These are phyloP conservation scores for Taeniopygia guttata DNA, from an alignment of 2,797 vertebrate species.

Conservation along the genomic window DNA sequence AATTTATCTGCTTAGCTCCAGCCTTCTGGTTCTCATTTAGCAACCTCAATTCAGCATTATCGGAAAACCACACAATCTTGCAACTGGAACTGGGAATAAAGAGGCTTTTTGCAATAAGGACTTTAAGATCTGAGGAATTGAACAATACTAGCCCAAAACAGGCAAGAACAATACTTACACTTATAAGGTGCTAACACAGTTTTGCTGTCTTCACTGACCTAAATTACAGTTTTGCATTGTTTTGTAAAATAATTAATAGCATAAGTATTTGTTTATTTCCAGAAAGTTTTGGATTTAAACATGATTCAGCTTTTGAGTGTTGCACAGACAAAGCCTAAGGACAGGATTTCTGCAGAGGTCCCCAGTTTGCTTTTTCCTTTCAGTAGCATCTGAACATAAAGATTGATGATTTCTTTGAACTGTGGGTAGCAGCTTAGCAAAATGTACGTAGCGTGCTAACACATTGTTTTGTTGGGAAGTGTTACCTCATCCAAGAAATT, in stretches of 20 bases:
- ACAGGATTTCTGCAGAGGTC: neutral
- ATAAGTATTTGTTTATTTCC: neutral
- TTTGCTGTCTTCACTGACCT: neutral
- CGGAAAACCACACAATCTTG: slow-evolving; percentile 2
- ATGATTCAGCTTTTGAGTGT: neutral
- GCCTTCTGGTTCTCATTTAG: slow-evolving; percentile 46
- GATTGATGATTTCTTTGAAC: slow-evolving; percentile 16
- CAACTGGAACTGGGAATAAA: slow-evolving; percentile 15
- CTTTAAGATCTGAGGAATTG: neutral
- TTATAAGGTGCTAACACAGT: neutral
- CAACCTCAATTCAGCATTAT: slow-evolving; percentile 28
- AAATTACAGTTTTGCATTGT: neutral
- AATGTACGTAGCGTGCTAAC: neutral
- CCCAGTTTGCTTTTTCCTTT: neutral
- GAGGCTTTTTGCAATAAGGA: slow-evolving; percentile 35
- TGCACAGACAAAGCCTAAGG: neutral
- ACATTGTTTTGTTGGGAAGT: neutral
- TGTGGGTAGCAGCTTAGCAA: neutral
- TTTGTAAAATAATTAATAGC: neutral
- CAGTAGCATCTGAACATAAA: neutral
- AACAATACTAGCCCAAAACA: neutral
- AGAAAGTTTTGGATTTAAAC: neutral
- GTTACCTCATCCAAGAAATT: neutral
- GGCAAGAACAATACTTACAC: neutral
- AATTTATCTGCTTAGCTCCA: slow-evolving; percentile 29